These are phyloP conservation scores for Drosophila mojavensis DNA, from an alignment of 1,140 invertebrate species.

Conservation along the genomic window DNA sequence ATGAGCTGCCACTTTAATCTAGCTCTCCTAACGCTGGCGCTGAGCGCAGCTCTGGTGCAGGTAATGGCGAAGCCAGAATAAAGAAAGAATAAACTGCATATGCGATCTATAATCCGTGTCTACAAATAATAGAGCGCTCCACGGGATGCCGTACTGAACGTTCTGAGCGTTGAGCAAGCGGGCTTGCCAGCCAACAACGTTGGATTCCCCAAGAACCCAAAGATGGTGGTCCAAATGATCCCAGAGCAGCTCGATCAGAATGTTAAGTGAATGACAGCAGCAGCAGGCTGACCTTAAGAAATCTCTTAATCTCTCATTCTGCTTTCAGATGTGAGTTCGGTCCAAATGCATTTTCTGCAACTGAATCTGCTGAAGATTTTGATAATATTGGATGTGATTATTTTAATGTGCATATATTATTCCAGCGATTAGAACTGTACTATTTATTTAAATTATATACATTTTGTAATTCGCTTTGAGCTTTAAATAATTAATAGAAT, in stretches of 20 bases:
- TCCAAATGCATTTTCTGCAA: constrained; percentile 58
- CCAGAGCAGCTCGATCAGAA: constrained; percentile 11
- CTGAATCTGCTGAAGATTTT: constrained; percentile 62
- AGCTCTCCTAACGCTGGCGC: neutral
- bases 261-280: constrained; percentile 13
- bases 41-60: constrained; percentile 5
- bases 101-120: too few species aligned
- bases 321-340: constrained; percentile 19
- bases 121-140: constrained; percentile 2
- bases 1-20: constrained; percentile 9
- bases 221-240: constrained; percentile 29
- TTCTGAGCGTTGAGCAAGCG: constrained; percentile 8
- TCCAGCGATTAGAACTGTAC: neutral
- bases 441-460: neutral
- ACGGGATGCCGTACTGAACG: neutral
- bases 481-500: too few species aligned
- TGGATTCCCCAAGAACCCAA: neutral
- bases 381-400: constrained; percentile 42
- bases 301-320: neutral
- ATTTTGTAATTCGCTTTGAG: too few species aligned
- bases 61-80: neutral
- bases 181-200: neutral
- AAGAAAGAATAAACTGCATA: too few species aligned
- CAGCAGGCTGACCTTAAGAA: neutral
- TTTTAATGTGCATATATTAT: constrained; percentile 36